Conservation (phyloP, 2,113 vertebrate species). For the Corapipo altera region DNA sequence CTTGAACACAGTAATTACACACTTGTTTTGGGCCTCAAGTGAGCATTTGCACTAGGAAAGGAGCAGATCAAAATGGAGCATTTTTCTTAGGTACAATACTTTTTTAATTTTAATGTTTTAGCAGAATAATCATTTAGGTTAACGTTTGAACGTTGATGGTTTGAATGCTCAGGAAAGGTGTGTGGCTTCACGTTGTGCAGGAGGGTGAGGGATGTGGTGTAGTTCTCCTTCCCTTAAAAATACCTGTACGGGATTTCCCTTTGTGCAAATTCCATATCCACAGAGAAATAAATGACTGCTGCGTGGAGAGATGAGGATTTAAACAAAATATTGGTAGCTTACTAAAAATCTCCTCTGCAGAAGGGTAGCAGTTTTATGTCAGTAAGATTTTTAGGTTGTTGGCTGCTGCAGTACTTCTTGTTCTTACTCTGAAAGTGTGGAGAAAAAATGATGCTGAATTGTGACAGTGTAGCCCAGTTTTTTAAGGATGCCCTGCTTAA, state of each 20-base stretch:
- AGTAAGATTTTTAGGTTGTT: not conserved
- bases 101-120: not conserved
- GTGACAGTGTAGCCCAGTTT: not conserved
- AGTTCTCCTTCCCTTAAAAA: not conserved
- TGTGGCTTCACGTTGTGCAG: not conserved
- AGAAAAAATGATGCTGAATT: not conserved
- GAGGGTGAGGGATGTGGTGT: not conserved
- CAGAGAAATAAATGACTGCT: not conserved
- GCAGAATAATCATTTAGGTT: not conserved
- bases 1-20: not conserved
- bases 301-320: not conserved
- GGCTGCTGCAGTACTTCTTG: not conserved
- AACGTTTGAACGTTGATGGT: not conserved
- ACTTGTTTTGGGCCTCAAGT: not conserved
- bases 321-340: not conserved
- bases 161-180: not conserved
- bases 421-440: not conserved
- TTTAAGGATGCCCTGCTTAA: constrained; percentile 11
- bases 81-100: not conserved
- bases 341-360: not conserved
- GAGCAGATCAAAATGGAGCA: not conserved
- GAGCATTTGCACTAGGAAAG: not conserved
- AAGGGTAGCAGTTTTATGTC: not conserved
- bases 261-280: not conserved
- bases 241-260: not conserved